Evolutionary conservation across 2,888 invertebrate species (phyloP), one percentile per base, ranked within the genome.

Genomic region (Apamea monoglypha): DNA sequence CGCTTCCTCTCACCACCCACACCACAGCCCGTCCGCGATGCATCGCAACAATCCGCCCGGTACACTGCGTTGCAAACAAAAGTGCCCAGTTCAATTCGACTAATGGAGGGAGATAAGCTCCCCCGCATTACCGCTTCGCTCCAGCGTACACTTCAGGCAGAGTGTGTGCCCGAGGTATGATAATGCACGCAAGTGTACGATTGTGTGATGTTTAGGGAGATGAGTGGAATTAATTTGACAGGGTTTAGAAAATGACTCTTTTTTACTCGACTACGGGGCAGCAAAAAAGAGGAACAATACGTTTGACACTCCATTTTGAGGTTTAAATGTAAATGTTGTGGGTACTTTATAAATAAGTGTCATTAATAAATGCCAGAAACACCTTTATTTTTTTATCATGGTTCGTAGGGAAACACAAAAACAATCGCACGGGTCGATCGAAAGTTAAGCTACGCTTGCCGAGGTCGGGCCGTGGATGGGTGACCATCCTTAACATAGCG

Each of bases 101-200:
- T 94, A 94, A 94, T 94, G 93, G 92, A 91, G 84, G 86, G 89
- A 87, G 90, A 91, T 88, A 86, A 88, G 82, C 87, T 85, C 82
- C 78, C 88, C 87, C 72, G 79, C 82, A 86, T 89, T 88, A 90
- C 81, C 53, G 72, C 74, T 78, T 69, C 67, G 76, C 69, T 79
- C 78, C 72, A 68, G 74, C 76, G 80, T 83, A 78, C 80, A 82
- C 87, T 85, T 67, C 73, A 69, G 81, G 78, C 86, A 64, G 56
- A 83, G 83, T 82, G 74, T 79, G 80, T 81, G 76, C 71, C 63
- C 64, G 40, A 76, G 63, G 78, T 75, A 84, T 82, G 76, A 87
- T 86, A 79, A 82, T 86, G 84, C 87, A 80, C 77, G 75, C 66
- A 83, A 75, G 84, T 88, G 84, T 78, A 89, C 67, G 73, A 61